Evolutionary conservation across 2,888 invertebrate genomes (phyloP).

Genomic region (Unio pictorum): DNA sequence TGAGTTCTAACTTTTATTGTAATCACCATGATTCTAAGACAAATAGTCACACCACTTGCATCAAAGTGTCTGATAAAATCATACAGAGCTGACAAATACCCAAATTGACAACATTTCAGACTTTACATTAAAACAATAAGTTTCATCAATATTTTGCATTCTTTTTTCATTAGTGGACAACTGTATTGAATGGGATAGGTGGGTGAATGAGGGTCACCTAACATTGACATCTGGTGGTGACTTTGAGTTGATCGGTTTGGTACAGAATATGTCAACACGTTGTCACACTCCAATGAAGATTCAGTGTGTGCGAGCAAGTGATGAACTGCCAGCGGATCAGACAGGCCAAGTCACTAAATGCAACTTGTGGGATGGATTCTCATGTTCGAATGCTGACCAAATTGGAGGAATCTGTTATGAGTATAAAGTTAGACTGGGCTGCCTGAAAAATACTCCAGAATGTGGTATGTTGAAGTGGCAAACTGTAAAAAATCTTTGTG

Average conservation of each 20-base stretch:
- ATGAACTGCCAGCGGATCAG: slow-evolving; percentile 40
- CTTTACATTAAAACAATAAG: no score
- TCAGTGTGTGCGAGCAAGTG: slow-evolving; percentile 60
- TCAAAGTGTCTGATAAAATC: no score
- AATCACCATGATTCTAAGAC: no score
- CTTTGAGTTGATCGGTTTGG: slow-evolving; percentile 56
- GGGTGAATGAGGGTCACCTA: slow-evolving; percentile 61
- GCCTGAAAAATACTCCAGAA: slow-evolving; percentile 49
- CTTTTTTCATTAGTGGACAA: slow-evolving; percentile 25
- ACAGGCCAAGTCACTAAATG: slow-evolving; percentile 58
- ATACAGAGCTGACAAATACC: no score
- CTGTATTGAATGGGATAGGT: slow-evolving; percentile 62
- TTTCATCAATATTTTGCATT: neutral
- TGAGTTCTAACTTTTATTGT: no score
- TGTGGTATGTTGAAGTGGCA: slow-evolving; percentile 52
- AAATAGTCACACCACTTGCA: no score
- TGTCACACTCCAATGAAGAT: slow-evolving; percentile 60
- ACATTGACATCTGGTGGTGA: slow-evolving; percentile 54
- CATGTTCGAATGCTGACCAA: slow-evolving; percentile 75
- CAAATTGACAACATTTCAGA: no score
- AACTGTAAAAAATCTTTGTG: no score
- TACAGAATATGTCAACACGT: slow-evolving; percentile 41
- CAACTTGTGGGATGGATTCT: slow-evolving; percentile 80
- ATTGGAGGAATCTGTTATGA: slow-evolving; percentile 47
- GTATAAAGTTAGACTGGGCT: slow-evolving; percentile 58